A percentile compares a stretch with the other conserved stretches of the same genome.
Conservation (phyloP, 1,140 invertebrate genomes). For the Homalodisca vitripennis region DNA sequence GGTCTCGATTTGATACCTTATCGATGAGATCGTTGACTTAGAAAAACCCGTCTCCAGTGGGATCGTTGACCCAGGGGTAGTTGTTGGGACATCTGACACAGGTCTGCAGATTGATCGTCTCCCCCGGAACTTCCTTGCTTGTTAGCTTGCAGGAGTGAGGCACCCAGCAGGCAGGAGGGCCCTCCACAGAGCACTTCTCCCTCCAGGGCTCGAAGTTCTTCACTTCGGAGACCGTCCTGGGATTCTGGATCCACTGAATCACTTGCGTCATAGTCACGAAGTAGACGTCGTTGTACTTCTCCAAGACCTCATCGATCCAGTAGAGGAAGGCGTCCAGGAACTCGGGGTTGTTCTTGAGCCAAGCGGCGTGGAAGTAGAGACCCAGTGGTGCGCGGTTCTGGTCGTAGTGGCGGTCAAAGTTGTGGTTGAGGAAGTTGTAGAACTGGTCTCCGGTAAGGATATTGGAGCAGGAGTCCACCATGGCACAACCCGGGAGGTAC, state of each 20-base stretch:
- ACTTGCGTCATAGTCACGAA: slow-evolving; percentile 98
- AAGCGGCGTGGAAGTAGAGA: slow-evolving; percentile 94
- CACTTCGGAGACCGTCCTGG: slow-evolving; percentile 75
- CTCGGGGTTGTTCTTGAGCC: slow-evolving; percentile 93
- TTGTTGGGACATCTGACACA: slow-evolving; percentile 91
- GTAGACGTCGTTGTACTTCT: slow-evolving; percentile 89
- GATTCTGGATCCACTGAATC: slow-evolving; percentile 96
- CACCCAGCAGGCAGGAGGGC: slow-evolving; percentile 77
- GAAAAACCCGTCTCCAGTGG: slow-evolving; percentile 87
- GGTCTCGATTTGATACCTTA: not conserved
- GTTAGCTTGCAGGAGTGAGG: slow-evolving; percentile 88
- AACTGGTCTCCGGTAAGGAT: slow-evolving; percentile 92
- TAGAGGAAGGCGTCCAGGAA: slow-evolving; percentile 90
- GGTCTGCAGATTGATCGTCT: slow-evolving; percentile 90
- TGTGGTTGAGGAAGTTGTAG: slow-evolving; percentile 94
- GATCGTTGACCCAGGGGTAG: slow-evolving; percentile 93
- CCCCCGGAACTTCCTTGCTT: slow-evolving; percentile 88
- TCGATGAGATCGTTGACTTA: slow-evolving; percentile 54
- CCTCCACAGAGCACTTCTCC: slow-evolving; percentile 85
- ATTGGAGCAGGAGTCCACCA: slow-evolving; percentile 96
- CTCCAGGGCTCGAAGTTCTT: slow-evolving; percentile 94
- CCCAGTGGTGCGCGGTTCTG: slow-evolving; percentile 91
- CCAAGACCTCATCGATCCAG: slow-evolving; percentile 91
- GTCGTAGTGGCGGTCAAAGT: slow-evolving; percentile 93
- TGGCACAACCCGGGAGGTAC: slow-evolving; percentile 89